Evolutionary conservation across 2,797 vertebrate species (phyloP).

Genomic region (Mus caroli): DNA sequence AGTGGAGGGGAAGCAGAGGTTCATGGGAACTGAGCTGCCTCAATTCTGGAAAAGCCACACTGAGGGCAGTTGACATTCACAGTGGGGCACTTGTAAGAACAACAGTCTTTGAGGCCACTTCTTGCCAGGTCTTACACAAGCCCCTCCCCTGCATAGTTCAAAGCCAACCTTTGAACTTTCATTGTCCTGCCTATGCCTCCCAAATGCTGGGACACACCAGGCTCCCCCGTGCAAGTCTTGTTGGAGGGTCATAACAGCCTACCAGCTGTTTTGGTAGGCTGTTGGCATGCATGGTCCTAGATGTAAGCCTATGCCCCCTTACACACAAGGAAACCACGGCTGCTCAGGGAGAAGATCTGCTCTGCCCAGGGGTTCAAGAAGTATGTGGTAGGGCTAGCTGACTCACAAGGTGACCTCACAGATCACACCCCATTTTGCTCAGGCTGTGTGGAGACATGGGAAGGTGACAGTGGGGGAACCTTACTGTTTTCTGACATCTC

Average conservation of each 20-base stretch:
- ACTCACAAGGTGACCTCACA: fast-evolving
- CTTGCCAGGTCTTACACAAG: not conserved
- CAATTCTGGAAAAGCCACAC: not conserved
- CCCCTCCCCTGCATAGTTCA: not conserved
- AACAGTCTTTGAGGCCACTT: not conserved
- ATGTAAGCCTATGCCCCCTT: not conserved
- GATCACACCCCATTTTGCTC: not conserved
- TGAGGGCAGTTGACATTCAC: not conserved
- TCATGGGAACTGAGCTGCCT: not conserved
- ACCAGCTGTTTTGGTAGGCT: not conserved
- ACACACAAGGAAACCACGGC: not conserved
- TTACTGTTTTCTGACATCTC: conserved; percentile 99
- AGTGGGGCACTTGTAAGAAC: not conserved
- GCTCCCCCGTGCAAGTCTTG: fast-evolving
- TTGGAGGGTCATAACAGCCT: fast-evolving
- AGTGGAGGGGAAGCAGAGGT: not conserved
- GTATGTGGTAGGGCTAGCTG: fast-evolving
- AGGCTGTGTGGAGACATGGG: not conserved
- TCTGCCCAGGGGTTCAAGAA: not conserved
- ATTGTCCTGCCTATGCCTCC: not conserved
- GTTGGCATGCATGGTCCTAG: not conserved
- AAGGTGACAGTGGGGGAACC: conserved; percentile 72
- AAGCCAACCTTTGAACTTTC: not conserved
- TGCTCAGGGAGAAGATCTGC: not conserved
- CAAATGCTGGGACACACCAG: not conserved